Percentiles rank a stretch among this genome's conserved stretches.
These are phyloP conservation scores for Poeciliopsis infans DNA, from an alignment of 2,797 vertebrate species.

Conservation along the genomic window DNA sequence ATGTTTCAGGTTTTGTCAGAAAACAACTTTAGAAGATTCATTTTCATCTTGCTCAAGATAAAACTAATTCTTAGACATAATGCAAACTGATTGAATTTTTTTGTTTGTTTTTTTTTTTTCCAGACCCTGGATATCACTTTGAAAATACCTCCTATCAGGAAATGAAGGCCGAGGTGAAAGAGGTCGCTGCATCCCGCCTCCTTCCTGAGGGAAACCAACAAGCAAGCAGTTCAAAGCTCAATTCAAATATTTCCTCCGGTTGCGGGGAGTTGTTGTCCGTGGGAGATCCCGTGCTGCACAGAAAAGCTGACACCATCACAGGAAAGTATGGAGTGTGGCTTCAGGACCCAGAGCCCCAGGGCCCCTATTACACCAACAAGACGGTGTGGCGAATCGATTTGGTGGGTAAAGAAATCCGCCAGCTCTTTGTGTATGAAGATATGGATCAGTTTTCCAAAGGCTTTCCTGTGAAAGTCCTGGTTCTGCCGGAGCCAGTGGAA, in stretches of 20 bases:
- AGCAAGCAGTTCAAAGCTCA: neutral
- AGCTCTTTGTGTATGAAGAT: constrained; percentile 88
- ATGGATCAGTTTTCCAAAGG: constrained; percentile 84
- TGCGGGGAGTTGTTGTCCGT: constrained; percentile 89
- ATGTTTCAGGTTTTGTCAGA: neutral
- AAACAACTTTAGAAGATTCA: neutral
- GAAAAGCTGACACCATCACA: constrained; percentile 86
- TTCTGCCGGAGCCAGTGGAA: constrained; percentile 87
- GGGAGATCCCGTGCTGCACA: constrained; percentile 85
- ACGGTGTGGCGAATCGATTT: constrained; percentile 91
- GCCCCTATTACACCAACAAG: constrained; percentile 74
- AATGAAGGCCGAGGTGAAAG: constrained; percentile 89
- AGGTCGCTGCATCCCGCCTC: constrained; percentile 83
- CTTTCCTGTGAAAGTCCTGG: constrained; percentile 88
- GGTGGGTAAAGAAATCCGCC: constrained; percentile 87
- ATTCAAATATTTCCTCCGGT: constrained; percentile 62
- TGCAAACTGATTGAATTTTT: neutral
- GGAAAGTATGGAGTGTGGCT: constrained; percentile 97
- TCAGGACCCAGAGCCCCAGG: constrained; percentile 86
- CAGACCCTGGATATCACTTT: constrained; percentile 80
- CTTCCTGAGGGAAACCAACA: constrained; percentile 46
- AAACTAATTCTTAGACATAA: neutral
- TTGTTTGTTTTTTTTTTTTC: neutral
- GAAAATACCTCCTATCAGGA: constrained; percentile 85
- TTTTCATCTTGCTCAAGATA: neutral